Base-by-base conservation (phyloP, 2,113 vertebrate species). In the Hymenochirus boettgeri region DNA sequence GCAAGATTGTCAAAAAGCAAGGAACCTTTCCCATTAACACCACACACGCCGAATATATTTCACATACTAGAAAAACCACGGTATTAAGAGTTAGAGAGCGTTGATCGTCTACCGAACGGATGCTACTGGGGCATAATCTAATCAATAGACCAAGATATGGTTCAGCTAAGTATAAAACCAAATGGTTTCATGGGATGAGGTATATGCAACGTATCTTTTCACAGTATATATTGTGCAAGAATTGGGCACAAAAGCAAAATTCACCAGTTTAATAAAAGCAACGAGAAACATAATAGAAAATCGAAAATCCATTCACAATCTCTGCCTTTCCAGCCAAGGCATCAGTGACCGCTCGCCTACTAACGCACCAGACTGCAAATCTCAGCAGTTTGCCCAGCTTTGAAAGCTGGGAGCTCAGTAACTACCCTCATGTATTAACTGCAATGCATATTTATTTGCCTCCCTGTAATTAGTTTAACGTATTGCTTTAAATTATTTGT, bases 1-100 rank as follows among this genome's bases (percentile, higher is more conserved):
- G 91, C 74, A 90, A 87, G 93, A 98, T 97, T 97, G 95, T 98
- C 94, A 83, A 87, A 85, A 89, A 91, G 85, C 83, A 93, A 90
- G 89, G 93, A 85, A 82, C 86, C 73, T 71, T 82, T 76, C 74
- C 71, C 74, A 86, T 77, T 77, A 13, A 7, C 77, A 81, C 77
- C 78, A 81, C 21, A 79, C 29, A 73, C 72, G 57, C 25, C 64
- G 9, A 42, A n/a, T 4, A 75, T 67, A 35, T 35, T 35, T 22
- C 46, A 74, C 70, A 75, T 59, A 73, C 71, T 79, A 78, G n/a
- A 83, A 74, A 69, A n/a, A n/a, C 72, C 82, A 85, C 77, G 81
- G 69, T 76, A 60, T 63, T 74, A 48, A 3, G 21, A 80, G 39
- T 42, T 15, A 42, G 39, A 72, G 80, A 78, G 83, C 85, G 88